These are phyloP conservation scores for Drosophila bocki DNA, from an alignment of 1,140 invertebrate genomes.

Conservation along the genomic window DNA sequence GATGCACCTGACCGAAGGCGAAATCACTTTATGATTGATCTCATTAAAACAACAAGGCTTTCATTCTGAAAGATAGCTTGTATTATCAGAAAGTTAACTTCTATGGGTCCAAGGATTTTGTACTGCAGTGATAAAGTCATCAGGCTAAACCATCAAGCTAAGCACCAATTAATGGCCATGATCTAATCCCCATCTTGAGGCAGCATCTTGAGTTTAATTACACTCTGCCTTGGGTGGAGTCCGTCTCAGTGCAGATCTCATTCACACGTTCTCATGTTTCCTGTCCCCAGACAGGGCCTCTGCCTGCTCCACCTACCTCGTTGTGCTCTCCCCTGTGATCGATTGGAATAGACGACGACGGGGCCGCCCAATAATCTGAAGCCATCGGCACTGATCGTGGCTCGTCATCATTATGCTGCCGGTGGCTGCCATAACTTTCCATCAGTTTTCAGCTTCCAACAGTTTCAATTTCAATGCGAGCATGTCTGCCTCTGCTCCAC, in stretches of 20 bases:
- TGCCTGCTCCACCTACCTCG: slow-evolving; percentile 6
- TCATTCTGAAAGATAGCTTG: background rate
- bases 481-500: slow-evolving; percentile 26
- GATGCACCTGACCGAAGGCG: background rate
- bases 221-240: background rate
- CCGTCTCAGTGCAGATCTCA: slow-evolving; percentile 12
- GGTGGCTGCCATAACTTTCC: slow-evolving; percentile 69
- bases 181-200: slow-evolving; percentile 5
- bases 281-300: slow-evolving; percentile 28
- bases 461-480: slow-evolving; percentile 76
- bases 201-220: slow-evolving; percentile 2
- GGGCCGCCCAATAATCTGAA: slow-evolving; percentile 69
- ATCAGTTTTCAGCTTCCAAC: slow-evolving; percentile 27
- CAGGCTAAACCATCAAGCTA: background rate
- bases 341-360: slow-evolving; percentile 52
- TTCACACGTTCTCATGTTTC: slow-evolving; percentile 56
- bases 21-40: slow-evolving; percentile 31
- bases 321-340: slow-evolving; percentile 17
- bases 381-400: slow-evolving; percentile 48
- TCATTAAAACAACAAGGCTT: slow-evolving; percentile 13
- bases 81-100: background rate
- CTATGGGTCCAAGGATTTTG: no score
- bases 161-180: background rate
- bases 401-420: slow-evolving; percentile 55
- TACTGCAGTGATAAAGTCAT: slow-evolving; percentile 17